phyloP scores from a whole-genome alignment of 2,888 invertebrate genomes.

The Melolontha melolontha region DNA sequence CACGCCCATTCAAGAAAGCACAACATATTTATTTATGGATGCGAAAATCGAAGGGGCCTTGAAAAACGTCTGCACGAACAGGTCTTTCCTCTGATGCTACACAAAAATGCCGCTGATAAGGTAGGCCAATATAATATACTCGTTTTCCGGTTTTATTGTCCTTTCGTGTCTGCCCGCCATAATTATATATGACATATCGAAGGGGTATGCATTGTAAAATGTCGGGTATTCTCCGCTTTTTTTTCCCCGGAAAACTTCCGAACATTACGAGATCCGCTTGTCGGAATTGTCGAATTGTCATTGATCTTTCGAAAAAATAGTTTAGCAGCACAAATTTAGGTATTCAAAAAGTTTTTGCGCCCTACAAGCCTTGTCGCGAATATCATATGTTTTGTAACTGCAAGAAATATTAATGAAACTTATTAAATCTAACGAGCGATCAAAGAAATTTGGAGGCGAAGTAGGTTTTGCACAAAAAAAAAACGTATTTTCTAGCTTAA shows the following conservation, averaged over 20 bases:
- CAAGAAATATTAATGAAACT: too few species aligned
- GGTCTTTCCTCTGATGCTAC: constrained; percentile 94
- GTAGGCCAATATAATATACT: constrained; percentile 63
- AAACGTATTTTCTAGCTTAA: too few species aligned
- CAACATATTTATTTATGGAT: constrained; percentile 97
- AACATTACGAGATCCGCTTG: too few species aligned
- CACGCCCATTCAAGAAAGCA: constrained; percentile 96
- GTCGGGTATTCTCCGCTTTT: constrained; percentile 11
- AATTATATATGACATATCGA: neutral
- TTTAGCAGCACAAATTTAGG: too few species aligned
- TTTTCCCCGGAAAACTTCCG: neutral
- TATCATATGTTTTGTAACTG: too few species aligned
- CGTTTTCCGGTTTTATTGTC: constrained; percentile 8
- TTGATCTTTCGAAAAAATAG: too few species aligned
- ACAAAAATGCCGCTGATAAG: constrained; percentile 92
- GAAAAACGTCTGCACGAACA: constrained; percentile 88
- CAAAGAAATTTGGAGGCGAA: too few species aligned
- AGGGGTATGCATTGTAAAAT: neutral
- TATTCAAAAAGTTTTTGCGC: too few species aligned
- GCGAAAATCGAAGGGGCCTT: constrained; percentile 84
- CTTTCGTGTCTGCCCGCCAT: constrained; percentile 11
- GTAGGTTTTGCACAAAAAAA: too few species aligned
- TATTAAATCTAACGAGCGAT: neutral
- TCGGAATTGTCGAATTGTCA: constrained; percentile 4
- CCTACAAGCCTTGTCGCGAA: too few species aligned